Evolutionary conservation across 2,113 vertebrate species (phyloP).

Genomic region (Thymallus thymallus): DNA sequence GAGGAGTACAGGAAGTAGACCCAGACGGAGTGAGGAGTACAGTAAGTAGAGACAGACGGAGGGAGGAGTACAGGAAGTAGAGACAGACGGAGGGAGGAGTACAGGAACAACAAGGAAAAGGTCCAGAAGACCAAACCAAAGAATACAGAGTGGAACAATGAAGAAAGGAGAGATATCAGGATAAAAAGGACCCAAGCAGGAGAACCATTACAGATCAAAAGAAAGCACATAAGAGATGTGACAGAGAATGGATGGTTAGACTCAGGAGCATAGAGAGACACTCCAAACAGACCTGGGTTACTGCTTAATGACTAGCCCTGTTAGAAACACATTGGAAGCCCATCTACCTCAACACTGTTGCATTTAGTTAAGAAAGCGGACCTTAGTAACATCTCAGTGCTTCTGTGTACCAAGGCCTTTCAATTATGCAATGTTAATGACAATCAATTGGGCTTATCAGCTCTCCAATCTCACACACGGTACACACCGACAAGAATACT

Average conservation of each 20-base stretch:
- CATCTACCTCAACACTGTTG: conserved; percentile 22
- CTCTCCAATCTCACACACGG: conserved; percentile 33
- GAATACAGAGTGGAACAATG: neutral
- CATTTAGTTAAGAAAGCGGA: conserved; percentile 10
- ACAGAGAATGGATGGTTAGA: neutral
- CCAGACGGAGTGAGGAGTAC: neutral
- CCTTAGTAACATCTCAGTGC: conserved; percentile 31
- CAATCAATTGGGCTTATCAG: conserved; percentile 2
- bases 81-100: neutral
- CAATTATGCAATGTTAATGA: conserved; percentile 15
- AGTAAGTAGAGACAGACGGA: neutral
- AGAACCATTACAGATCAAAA: neutral
- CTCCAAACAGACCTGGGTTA: too few species aligned
- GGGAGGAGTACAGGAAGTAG: neutral
- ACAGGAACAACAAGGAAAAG: neutral
- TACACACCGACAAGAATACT: conserved; percentile 32
- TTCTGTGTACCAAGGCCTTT: conserved; percentile 9
- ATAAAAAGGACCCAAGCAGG: neutral
- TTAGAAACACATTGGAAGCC: conserved; percentile 16
- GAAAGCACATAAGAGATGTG: neutral
- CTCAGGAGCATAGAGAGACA: neutral
- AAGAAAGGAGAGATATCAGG: neutral
- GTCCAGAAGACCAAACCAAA: neutral
- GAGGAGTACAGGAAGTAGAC: neutral
- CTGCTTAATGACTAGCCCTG: conserved; percentile 1